Base-by-base conservation (phyloP, 2,113 vertebrate genomes). In the Epinephelus lanceolatus region DNA sequence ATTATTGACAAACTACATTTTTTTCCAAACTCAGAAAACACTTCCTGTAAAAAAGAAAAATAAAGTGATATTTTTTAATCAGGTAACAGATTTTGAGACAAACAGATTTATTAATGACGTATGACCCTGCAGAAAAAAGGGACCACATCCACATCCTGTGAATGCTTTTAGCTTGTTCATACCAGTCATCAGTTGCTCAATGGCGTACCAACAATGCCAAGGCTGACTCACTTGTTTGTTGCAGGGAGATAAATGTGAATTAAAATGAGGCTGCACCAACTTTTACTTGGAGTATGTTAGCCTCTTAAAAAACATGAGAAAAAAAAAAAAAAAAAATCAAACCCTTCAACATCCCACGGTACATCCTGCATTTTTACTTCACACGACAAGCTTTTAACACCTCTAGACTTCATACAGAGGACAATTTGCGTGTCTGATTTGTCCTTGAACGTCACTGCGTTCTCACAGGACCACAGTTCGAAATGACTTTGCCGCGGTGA, bases 141-240 rank as follows among this genome's bases (percentile, higher is more conserved):
- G 11, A 59, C 7, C 33, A 23, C 15, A 15, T 27, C 9, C 23
- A 19, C 23, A 53, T 60, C 13, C 53, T 66, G 27, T 33, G 37
- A 73, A 71, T 73, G 14, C 45, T 21, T 76, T 45, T 19, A 52
- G 61, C 81, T 65, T 89, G 84, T 91, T 68, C 55, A 75, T 72
- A 73, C 90, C 69, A 81, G 86, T 78, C 52, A 72, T 76, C 51
- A 18, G 30, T 81, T 86, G 69, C 79, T 84, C 59, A 88, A 59
- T 89, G n/a, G 15, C 71, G 84, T 83, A 67, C 83, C 84, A 81
- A 13, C 37, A 71, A 80, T 76, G 72, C 69, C 68, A 76, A 37
- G 14, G 23, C 25, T 80, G 55, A 84, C 55, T 84, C 71, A 56
- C 45, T 33, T 71, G 7, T 70, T 49, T 53, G 67, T 19, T 42